These are phyloP conservation scores for Oreotrochilus melanogaster DNA, from an alignment of 2,113 vertebrate species.

Conservation along the genomic window DNA sequence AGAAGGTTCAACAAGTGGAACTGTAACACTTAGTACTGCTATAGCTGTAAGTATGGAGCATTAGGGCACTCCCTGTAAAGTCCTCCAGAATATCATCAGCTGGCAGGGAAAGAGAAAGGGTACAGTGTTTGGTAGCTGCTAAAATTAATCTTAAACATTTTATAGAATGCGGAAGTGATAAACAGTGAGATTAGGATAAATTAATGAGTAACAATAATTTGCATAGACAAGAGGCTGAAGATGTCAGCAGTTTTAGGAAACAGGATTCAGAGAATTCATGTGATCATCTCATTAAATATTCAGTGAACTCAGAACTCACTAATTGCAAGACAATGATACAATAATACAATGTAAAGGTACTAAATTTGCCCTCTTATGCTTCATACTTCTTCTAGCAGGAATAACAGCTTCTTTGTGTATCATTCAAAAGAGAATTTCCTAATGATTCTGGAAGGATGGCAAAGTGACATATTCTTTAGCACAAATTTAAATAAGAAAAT, in stretches of 20 bases:
- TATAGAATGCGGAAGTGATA: neutral
- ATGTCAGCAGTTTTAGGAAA: neutral
- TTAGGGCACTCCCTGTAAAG: neutral
- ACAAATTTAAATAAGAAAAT: neutral
- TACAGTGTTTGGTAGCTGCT: neutral
- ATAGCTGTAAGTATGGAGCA: neutral
- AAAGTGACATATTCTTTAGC: neutral
- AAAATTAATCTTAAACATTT: neutral
- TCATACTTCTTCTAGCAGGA: neutral
- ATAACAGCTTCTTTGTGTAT: neutral
- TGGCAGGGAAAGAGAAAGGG: neutral
- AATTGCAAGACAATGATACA: neutral
- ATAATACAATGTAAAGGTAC: neutral
- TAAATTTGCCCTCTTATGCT: neutral
- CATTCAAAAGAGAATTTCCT: neutral
- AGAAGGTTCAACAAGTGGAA: neutral
- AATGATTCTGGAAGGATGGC: neutral
- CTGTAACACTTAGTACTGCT: neutral
- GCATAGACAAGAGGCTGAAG: neutral
- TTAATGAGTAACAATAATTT: neutral
- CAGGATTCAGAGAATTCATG: neutral
- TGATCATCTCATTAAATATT: neutral
- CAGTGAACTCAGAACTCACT: neutral
- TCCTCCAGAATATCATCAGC: neutral
- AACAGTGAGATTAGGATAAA: neutral